Evolutionary conservation across 2,797 vertebrate species (phyloP).

Genomic region (Lagorchestes hirsutus): DNA sequence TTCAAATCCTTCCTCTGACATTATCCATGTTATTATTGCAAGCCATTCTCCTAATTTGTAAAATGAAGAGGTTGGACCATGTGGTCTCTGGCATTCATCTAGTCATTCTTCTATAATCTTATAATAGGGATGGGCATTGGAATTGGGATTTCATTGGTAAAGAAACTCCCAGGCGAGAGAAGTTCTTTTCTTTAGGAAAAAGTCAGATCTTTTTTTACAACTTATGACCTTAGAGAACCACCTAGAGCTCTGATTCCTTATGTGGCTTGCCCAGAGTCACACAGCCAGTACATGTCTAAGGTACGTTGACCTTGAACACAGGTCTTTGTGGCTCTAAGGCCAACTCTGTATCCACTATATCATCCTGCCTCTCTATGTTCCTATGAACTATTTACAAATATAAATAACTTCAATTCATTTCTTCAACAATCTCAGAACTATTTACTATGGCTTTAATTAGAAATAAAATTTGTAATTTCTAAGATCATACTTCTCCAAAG

Average conservation of each 20-base stretch:
- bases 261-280: not conserved
- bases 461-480: constrained; percentile 38
- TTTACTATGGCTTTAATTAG: constrained; percentile 28
- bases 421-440: constrained; percentile 40
- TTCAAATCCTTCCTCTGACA: not conserved
- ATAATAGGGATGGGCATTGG: not conserved
- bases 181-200: not conserved
- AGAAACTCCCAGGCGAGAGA: not conserved
- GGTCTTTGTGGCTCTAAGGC: not conserved
- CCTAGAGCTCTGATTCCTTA: not conserved
- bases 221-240: not conserved
- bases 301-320: not conserved
- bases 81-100: not conserved
- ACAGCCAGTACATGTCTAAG: not conserved
- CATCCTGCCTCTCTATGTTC: not conserved
- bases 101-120: not conserved
- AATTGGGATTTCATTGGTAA: not conserved
- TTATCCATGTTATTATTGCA: not conserved
- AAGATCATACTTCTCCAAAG: constrained; percentile 36
- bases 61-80: not conserved
- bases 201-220: not conserved
- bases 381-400: not conserved
- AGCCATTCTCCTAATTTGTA: not conserved
- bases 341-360: not conserved
- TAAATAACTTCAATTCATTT: not conserved